Evolutionary conservation across 2,113 vertebrate genomes (phyloP), one percentile per base, ranked within the genome.

Genomic region (Oostethus manadensis): DNA sequence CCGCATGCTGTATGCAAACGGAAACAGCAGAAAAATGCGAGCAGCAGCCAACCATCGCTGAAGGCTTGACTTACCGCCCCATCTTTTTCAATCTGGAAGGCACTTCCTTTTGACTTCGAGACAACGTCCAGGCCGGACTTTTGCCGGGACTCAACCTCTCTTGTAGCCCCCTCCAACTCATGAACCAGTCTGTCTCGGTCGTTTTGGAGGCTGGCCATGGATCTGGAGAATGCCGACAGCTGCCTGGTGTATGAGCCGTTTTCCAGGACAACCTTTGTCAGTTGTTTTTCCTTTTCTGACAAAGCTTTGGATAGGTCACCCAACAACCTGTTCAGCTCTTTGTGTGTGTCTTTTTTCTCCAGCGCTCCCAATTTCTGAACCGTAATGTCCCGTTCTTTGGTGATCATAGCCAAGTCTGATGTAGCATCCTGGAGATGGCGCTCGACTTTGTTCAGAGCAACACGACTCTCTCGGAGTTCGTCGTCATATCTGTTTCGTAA

Each of bases 161-260:
- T 78, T 72, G 85, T 91, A 80, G 86, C 76, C 10, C 59, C 77
- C 33, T 75, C 58, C 68, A 94, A 79, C 10, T 92, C 87, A 43
- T 91, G 91, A 61, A 92, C 71, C 81, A 93, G 73, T 66, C 90
- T 73, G 74, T 94, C 93, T 43, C 93, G 84, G 47, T 95, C 92
- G 49, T 92, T 86, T 54, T 95, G 93, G 42, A 95, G 90, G 60
- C 92, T 93, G 76, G 89, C 91, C 93, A 95, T 94, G 29, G 93
- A 91, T 51, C 89, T 92, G 74, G 92, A 91, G 84, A 95, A 94
- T 0, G 92, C 91, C 1, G 88, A 81, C 17, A 93, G 80, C 84
- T 94, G 91, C 38, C 88, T 82, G 75, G 38, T 66, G 13, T 80
- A 89, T 3, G 10, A 56, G 23, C 43, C 70, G 16, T 91, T 90